A percentile compares a stretch with the other conserved stretches of the same genome.
These are phyloP conservation scores for Ormyrus labotus DNA, from an alignment of 2,888 invertebrate genomes.

Conservation along the genomic window DNA sequence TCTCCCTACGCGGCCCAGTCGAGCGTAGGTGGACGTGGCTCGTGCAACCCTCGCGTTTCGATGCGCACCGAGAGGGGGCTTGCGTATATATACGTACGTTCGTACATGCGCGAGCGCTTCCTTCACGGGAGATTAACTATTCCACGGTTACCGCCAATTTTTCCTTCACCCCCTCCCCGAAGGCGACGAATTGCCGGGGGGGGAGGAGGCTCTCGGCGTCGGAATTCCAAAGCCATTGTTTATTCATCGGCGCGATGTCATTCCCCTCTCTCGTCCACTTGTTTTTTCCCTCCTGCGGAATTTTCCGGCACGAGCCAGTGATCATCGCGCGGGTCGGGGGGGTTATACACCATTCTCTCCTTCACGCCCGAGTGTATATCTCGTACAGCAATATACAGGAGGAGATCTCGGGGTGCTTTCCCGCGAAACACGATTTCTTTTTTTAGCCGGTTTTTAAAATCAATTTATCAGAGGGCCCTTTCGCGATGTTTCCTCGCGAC, in stretches of 20 bases:
- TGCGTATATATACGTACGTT: not conserved
- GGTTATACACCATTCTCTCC: too few relatives aligned
- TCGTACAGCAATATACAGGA: too few relatives aligned
- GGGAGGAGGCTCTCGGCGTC: not conserved
- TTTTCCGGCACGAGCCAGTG: too few relatives aligned
- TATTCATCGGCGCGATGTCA: conserved; percentile 2
- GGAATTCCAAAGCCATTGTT: conserved; percentile 15
- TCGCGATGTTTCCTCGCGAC: conserved; percentile 8
- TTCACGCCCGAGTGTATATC: too few relatives aligned
- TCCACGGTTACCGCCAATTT: conserved; percentile 58
- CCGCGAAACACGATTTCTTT: not conserved
- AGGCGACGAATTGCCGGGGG: not conserved
- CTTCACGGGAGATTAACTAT: conserved; percentile 70
- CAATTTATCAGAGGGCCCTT: conserved; percentile 17
- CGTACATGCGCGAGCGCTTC: conserved; percentile 63
- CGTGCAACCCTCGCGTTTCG: conserved; percentile 57
- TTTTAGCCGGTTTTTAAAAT: conserved; percentile 13
- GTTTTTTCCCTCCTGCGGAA: too few relatives aligned
- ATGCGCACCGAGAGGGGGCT: conserved; percentile 2
- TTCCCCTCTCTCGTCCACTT: too few relatives aligned
- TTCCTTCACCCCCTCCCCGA: conserved; percentile 9
- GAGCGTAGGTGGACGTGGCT: too few relatives aligned
- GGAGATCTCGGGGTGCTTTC: not conserved
- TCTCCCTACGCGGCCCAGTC: too few relatives aligned
- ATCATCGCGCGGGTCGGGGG: too few relatives aligned